These are phyloP conservation scores for Capromys pilorides DNA, from an alignment of 2,797 vertebrate genomes.

Conservation along the genomic window DNA sequence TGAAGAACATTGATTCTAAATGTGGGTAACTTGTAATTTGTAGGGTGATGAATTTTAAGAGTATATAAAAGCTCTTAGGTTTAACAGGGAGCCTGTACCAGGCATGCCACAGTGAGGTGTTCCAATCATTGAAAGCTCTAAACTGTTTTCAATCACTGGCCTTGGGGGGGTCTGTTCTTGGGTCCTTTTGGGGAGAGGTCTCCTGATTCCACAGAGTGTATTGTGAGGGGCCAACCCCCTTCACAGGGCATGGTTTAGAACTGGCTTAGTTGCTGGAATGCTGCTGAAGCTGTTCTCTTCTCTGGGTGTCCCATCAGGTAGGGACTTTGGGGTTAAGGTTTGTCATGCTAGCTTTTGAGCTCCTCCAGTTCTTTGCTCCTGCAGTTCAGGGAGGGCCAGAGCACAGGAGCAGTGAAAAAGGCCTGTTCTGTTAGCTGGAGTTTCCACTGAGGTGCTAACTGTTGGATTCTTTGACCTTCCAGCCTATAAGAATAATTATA, in stretches of 20 bases:
- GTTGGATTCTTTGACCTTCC: conserved; percentile 72
- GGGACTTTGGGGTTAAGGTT: conserved; percentile 42
- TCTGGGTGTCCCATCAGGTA: background rate
- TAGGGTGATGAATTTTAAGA: conserved; percentile 28
- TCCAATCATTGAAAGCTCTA: background rate
- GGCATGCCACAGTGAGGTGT: background rate
- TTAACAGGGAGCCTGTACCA: background rate
- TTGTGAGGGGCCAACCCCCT: background rate
- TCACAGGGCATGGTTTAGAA: background rate
- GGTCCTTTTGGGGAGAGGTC: background rate
- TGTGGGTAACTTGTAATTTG: background rate
- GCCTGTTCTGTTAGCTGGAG: conserved; percentile 66
- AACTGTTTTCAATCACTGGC: background rate
- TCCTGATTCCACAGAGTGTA: background rate
- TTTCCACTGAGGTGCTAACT: conserved; percentile 76
- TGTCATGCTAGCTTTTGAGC: conserved; percentile 29
- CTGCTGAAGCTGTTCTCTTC: background rate
- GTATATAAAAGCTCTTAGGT: background rate
- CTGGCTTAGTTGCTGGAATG: background rate
- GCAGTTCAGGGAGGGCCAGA: conserved; percentile 48
- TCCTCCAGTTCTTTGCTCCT: conserved; percentile 38
- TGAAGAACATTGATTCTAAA: background rate
- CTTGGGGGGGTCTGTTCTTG: background rate
- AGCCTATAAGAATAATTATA: conserved; percentile 68
- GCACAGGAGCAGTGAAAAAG: conserved; percentile 16